phyloP scores from a whole-genome alignment of 1,140 invertebrate genomes.

The Drosophila sturtevanti region DNA sequence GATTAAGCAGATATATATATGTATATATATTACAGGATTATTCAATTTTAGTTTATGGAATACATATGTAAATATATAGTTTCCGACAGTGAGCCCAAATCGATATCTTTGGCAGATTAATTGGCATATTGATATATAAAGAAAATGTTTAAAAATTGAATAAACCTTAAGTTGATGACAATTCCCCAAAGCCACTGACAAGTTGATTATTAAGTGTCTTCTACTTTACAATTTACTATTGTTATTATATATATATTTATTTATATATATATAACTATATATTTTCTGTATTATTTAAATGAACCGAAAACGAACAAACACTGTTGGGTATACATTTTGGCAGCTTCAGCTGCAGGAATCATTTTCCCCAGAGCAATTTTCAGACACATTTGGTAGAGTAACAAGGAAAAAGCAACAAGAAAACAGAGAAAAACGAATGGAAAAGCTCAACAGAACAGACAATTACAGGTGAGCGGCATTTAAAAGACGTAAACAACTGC shows the following conservation, averaged over 20 bases:
- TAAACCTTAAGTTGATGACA: constrained; percentile 5
- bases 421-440: background rate
- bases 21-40: too few species aligned
- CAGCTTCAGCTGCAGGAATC: constrained; percentile 6
- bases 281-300: constrained; percentile 1
- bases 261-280: background rate
- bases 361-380: constrained; percentile 1
- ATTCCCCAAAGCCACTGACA: constrained; percentile 1
- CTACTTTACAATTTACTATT: background rate
- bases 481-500: constrained; percentile 54
- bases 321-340: constrained; percentile 2
- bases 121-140: background rate
- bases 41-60: too few species aligned
- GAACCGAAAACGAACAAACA: background rate
- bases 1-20: too few species aligned
- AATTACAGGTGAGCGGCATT: constrained; percentile 61
- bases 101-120: background rate
- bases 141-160: background rate
- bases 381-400: background rate
- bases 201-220: constrained; percentile 1
- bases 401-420: background rate
- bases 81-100: too few species aligned
- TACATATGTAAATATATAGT: too few species aligned
- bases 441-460: constrained; percentile 38
- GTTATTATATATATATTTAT: background rate